Evolutionary conservation across 2,797 vertebrate genomes (phyloP).

Genomic region (Apogon hyalosoma): DNA sequence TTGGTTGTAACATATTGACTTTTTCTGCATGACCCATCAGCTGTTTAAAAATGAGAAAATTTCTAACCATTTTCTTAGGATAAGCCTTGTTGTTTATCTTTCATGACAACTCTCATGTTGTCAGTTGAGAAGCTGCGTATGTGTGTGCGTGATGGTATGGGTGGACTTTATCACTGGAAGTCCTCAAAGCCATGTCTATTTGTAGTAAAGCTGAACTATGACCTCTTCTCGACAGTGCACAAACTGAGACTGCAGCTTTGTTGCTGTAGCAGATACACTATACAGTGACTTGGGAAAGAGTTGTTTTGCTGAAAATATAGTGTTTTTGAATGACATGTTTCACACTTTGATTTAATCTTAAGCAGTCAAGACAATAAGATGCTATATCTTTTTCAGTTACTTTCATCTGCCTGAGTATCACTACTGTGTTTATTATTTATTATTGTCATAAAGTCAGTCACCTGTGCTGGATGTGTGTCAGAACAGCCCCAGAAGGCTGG

Average conservation of each 20-base stretch:
- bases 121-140: conserved; percentile 1
- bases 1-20: not conserved
- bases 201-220: conserved; percentile 51
- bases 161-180: conserved; percentile 47
- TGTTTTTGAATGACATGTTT: not conserved
- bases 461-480: not conserved
- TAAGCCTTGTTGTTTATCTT: conserved; percentile 37
- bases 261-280: no score
- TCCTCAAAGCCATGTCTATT: conserved; percentile 49
- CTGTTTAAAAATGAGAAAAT: not conserved
- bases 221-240: conserved; percentile 44
- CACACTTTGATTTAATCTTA: not conserved
- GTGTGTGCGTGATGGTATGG: not conserved
- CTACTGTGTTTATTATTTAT: not conserved
- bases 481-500: conserved; percentile 8
- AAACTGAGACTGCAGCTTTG: not conserved
- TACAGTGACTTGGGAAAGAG: not conserved
- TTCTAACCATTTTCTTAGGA: not conserved
- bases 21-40: not conserved
- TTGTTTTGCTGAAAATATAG: conserved; percentile 1
- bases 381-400: not conserved
- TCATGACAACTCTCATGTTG: conserved; percentile 24
- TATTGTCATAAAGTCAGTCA: conserved; percentile 13
- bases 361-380: not conserved
- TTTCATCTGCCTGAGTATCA: not conserved